Percentiles rank a stretch among this genome's conserved stretches.
phyloP scores from a whole-genome alignment of 2,113 vertebrate species.

The Saccopteryx leptura region DNA sequence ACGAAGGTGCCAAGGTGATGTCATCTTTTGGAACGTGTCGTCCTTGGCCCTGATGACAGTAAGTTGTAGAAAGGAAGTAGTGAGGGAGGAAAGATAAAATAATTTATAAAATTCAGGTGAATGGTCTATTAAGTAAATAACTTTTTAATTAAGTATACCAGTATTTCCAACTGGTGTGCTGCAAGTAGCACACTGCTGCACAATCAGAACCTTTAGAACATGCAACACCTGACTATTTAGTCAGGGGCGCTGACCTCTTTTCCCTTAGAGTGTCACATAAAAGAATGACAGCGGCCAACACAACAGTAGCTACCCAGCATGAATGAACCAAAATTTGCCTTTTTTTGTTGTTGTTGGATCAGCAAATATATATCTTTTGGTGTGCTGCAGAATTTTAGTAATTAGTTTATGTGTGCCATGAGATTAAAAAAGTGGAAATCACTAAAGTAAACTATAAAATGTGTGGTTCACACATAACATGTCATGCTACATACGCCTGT shows the following conservation, averaged over 20 bases:
- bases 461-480: background rate
- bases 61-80: background rate
- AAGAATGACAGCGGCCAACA: background rate
- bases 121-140: constrained; percentile 9
- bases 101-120: background rate
- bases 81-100: background rate
- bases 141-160: background rate
- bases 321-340: background rate
- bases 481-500: background rate
- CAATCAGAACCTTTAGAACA: background rate
- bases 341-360: background rate
- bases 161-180: background rate
- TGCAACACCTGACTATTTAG: background rate
- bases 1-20: background rate
- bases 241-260: background rate
- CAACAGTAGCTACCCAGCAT: background rate
- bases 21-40: background rate
- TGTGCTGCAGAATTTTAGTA: background rate
- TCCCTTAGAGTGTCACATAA: background rate
- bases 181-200: background rate
- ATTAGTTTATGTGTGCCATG: background rate
- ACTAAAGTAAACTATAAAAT: background rate
- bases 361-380: background rate
- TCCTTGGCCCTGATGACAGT: background rate
- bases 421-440: background rate